phyloP scores from a whole-genome alignment of 2,797 vertebrate species.

The Parauchenoglanis punctatus region DNA sequence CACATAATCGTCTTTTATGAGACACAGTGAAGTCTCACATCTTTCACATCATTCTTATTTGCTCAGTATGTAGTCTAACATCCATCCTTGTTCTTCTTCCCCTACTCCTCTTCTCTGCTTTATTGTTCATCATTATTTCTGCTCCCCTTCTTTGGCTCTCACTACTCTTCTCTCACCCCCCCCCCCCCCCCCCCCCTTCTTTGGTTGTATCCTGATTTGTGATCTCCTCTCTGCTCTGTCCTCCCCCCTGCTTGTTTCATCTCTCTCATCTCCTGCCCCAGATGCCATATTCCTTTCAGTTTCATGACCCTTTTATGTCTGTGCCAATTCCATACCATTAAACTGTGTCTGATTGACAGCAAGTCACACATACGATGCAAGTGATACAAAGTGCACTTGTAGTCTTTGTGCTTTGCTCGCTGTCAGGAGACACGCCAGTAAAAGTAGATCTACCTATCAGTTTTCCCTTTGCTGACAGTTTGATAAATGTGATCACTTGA shows the following conservation, averaged over 20 bases:
- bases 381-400: conserved; percentile 6
- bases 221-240: conserved; percentile 24
- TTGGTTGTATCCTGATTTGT: conserved; percentile 31
- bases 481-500: background rate
- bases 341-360: conserved; percentile 35
- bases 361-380: conserved; percentile 7
- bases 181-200: background rate
- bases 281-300: conserved; percentile 44
- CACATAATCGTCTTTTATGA: conserved; percentile 30
- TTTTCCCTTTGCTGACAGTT: background rate
- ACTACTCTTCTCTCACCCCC: background rate
- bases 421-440: background rate
- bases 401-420: background rate
- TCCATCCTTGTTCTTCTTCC: conserved; percentile 3
- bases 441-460: conserved; percentile 1
- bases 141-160: background rate
- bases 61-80: background rate
- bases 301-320: conserved; percentile 35
- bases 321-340: conserved; percentile 48
- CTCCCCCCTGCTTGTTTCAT: background rate
- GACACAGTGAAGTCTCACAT: conserved; percentile 16
- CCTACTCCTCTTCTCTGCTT: conserved; percentile 13
- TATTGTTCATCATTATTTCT: conserved; percentile 13
- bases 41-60: background rate
- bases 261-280: conserved; percentile 44